A percentile compares a stretch with the other conserved stretches of the same genome.
Evolutionary conservation across 2,888 invertebrate genomes (phyloP).

Genomic region (Epirrhoe alternata): DNA sequence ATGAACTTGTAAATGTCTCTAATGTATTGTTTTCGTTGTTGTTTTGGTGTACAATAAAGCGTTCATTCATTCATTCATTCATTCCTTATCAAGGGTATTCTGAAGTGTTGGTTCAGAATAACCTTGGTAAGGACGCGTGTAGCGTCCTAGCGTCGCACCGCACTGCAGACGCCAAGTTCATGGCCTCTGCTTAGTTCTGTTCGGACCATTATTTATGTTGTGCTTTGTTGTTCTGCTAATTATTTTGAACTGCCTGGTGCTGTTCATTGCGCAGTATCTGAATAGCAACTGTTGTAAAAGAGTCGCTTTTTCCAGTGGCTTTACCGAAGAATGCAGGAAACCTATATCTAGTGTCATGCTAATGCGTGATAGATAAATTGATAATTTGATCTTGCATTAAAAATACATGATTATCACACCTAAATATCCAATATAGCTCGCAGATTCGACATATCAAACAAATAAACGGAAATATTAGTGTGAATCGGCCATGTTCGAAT

Average conservation of each 20-base stretch:
- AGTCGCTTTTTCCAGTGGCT: background rate
- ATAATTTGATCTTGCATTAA: too few relatives aligned
- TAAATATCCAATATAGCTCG: background rate
- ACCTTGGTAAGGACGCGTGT: slow-evolving; percentile 41
- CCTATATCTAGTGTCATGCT: background rate
- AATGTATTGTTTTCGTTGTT: too few relatives aligned
- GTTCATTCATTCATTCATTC: too few relatives aligned
- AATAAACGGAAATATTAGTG: background rate
- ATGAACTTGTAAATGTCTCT: too few relatives aligned
- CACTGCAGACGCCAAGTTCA: slow-evolving; percentile 44
- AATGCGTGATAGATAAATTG: too few relatives aligned
- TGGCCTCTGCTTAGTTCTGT: slow-evolving; percentile 29
- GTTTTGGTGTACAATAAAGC: too few relatives aligned
- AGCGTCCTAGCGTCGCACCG: slow-evolving; percentile 37
- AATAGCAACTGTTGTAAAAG: background rate
- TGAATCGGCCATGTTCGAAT: background rate
- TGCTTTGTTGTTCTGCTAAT: slow-evolving; percentile 21
- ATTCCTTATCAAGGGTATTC: too few relatives aligned
- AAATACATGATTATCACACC: background rate
- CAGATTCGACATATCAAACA: background rate
- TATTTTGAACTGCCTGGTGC: slow-evolving; percentile 5
- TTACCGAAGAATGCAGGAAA: background rate
- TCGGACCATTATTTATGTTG: slow-evolving; percentile 21
- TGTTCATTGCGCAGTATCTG: slow-evolving; percentile 18
- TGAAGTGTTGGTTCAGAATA: too few relatives aligned